These are phyloP conservation scores for Lochmaea capreae DNA, from an alignment of 2,888 invertebrate species.

Conservation along the genomic window DNA sequence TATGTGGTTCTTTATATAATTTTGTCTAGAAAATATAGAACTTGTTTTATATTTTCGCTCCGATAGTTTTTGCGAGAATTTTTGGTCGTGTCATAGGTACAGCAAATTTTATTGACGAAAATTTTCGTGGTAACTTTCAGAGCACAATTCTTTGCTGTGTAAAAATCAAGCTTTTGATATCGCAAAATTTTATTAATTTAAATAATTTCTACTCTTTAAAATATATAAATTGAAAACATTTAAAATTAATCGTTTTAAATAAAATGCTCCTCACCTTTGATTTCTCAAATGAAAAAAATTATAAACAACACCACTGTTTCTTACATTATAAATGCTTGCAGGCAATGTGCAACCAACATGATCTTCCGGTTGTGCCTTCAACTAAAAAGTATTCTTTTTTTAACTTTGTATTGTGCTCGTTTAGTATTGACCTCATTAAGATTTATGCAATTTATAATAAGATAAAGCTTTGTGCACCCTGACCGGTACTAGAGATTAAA, in stretches of 20 bases:
- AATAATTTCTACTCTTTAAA: too few relatives aligned
- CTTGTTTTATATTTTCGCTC: too few relatives aligned
- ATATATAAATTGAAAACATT: too few relatives aligned
- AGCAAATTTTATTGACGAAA: too few relatives aligned
- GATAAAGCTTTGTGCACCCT: background rate
- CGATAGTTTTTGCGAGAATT: too few relatives aligned
- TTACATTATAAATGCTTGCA: constrained; percentile 2
- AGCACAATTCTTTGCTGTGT: too few relatives aligned
- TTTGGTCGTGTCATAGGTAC: too few relatives aligned
- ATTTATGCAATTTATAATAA: constrained; percentile 15
- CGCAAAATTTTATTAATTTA: too few relatives aligned
- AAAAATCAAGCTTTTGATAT: too few relatives aligned
- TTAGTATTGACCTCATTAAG: constrained; percentile 9
- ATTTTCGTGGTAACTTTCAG: too few relatives aligned
- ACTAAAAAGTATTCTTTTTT: background rate
- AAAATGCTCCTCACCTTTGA: background rate
- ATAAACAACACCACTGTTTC: background rate
- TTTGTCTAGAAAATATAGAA: too few relatives aligned
- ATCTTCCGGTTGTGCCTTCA: constrained; percentile 23
- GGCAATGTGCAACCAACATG: constrained; percentile 1
- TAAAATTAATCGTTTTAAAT: background rate
- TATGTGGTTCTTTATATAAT: too few relatives aligned
- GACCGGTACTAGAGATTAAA: background rate
- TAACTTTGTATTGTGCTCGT: constrained; percentile 1
- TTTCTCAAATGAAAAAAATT: background rate